Base-by-base conservation (phyloP, 1,140 invertebrate genomes). In the Drosophila sproati region DNA sequence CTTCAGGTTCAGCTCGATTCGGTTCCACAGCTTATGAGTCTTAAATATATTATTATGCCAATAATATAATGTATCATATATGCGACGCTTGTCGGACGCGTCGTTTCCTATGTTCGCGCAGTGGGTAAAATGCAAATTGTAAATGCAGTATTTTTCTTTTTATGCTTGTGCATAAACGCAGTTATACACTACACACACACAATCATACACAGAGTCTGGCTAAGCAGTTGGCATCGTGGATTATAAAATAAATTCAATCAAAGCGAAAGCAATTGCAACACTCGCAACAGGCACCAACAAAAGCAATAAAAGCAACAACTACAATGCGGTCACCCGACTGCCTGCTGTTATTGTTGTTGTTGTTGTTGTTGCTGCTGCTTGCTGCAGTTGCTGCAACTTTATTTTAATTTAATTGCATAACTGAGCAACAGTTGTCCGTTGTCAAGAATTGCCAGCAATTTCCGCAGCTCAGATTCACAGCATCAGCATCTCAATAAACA, bases 161-260 rank as follows among this genome's bases (percentile, higher is more conserved):
- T 68, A 57, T 51, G 35, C 43, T 59, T 72, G 54, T 37, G 64
- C 52, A 78, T 68, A 80, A 73, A 73, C 56, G 66, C 67, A 80
- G 41, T 70, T 61, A 60, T 35, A 62, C 37, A 39, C 20, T n/a
- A 41, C 6, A 63, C 35, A 56, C 28, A 64, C n/a, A 71, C 55
- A 12, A 12, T 12, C 12, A 62, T n/a, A 39, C 7, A 37, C 43
- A 47, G 7, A 37, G 5, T 34, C 50, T 43, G 76, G 73, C 81
- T 80, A 83, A 85, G 64, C 75, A 82, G 54, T 73, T 51, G 52
- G 83, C 56, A 60, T 80, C 76, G 59, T 72, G 85, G 70, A 77
- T 89, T 89, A 80, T 88, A 89, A 80, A 88, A 83, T 88, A 80
- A 83, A 88, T 88, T 89, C 85, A 89, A 88, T 89, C 85, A 80